Percentiles rank a stretch among this genome's conserved stretches.
Conservation (phyloP, 2,888 invertebrate genomes). For the Mimumesa dahlbomi region DNA sequence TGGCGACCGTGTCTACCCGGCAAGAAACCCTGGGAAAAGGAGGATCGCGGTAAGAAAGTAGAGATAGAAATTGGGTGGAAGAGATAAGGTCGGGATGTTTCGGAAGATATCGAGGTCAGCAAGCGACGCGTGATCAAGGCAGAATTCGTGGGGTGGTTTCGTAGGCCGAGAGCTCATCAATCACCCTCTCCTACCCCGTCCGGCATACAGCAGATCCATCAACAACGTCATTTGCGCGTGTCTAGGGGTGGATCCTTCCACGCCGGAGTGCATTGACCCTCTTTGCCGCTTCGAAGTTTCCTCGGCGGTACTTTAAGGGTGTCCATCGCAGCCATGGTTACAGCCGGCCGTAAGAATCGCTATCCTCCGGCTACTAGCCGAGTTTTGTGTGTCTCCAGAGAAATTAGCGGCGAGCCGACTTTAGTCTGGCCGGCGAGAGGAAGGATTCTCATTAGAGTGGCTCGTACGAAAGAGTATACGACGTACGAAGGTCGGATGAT, state of each 20-base stretch:
- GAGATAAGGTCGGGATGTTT: background rate
- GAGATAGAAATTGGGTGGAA: background rate
- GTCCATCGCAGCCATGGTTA: conserved; percentile 20
- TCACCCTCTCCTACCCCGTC: conserved; percentile 54
- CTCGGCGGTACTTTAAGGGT: conserved; percentile 29
- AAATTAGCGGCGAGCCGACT: conserved; percentile 29
- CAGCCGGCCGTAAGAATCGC: conserved; percentile 33
- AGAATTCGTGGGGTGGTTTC: conserved; percentile 20
- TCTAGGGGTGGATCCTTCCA: conserved; percentile 66
- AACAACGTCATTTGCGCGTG: conserved; percentile 76
- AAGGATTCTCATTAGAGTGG: background rate
- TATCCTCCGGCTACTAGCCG: conserved; percentile 11
- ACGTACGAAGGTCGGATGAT: background rate
- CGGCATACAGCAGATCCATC: conserved; percentile 70
- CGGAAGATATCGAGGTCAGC: conserved; percentile 60
- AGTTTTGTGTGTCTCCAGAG: conserved; percentile 48
- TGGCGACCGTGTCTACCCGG: background rate
- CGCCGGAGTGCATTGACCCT: conserved; percentile 61
- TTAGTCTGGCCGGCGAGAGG: background rate
- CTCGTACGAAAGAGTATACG: background rate
- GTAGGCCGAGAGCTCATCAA: conserved; percentile 68
- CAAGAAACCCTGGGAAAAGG: background rate
- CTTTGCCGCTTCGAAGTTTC: conserved; percentile 1
- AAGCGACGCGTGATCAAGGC: conserved; percentile 50
- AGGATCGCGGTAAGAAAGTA: background rate